phyloP scores from a whole-genome alignment of 2,113 vertebrate species.

The Cromileptes altivelis region DNA sequence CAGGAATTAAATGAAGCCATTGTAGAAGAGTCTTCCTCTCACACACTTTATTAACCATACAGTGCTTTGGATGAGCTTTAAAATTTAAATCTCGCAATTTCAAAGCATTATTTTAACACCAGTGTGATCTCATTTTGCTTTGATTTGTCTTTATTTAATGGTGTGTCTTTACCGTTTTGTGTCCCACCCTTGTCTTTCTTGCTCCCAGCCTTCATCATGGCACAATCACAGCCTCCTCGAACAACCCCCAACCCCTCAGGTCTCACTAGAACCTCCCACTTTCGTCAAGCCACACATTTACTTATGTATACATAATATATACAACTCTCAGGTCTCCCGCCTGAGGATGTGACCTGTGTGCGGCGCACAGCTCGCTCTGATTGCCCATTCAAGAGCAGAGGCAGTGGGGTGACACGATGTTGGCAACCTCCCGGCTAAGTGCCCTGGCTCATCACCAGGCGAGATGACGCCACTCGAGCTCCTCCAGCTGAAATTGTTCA shows the following conservation, averaged over 20 bases:
- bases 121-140: background rate
- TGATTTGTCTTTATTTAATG: background rate
- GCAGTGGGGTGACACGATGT: conserved; percentile 42
- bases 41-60: background rate
- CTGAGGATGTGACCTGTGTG: conserved; percentile 44
- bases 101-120: background rate
- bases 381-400: conserved; percentile 38
- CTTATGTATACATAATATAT: conserved; percentile 58
- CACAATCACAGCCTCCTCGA: conserved; percentile 54
- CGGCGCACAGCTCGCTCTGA: conserved; percentile 32
- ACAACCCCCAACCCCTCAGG: conserved; percentile 43
- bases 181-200: conserved; percentile 22
- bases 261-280: conserved; percentile 7
- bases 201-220: conserved; percentile 40
- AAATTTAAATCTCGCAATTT: background rate
- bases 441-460: conserved; percentile 67
- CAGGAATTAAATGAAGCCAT: conserved; percentile 37
- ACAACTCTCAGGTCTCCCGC: conserved; percentile 33
- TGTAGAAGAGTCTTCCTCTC: conserved; percentile 28
- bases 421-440: conserved; percentile 41
- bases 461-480: conserved; percentile 45
- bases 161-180: background rate
- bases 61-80: background rate
- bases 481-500: conserved; percentile 50
- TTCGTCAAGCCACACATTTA: conserved; percentile 34